Evolutionary conservation across 2,113 vertebrate species (phyloP).

Genomic region (Isurus oxyrinchus): DNA sequence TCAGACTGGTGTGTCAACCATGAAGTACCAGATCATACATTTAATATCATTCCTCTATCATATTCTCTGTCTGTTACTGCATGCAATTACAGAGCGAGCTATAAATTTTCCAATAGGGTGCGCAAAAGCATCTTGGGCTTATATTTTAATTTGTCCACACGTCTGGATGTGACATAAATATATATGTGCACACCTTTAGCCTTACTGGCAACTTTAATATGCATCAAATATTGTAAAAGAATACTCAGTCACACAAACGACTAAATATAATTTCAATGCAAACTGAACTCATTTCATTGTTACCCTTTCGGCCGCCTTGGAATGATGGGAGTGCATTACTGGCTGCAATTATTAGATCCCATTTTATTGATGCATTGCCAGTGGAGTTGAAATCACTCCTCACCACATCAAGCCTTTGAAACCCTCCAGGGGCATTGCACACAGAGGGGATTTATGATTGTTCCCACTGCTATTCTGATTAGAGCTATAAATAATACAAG

Average conservation of each 20-base stretch:
- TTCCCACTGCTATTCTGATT: slow-evolving; percentile 38
- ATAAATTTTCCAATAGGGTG: slow-evolving; percentile 24
- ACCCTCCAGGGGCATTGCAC: fast-evolving
- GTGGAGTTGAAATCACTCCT: slow-evolving; percentile 38
- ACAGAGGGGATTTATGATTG: slow-evolving; percentile 37
- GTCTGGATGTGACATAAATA: background rate
- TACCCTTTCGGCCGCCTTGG: slow-evolving; percentile 35
- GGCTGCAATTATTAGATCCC: slow-evolving; percentile 41
- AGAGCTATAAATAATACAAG: slow-evolving; percentile 44
- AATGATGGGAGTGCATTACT: slow-evolving; percentile 37
- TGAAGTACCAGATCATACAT: slow-evolving; percentile 10
- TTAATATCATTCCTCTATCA: slow-evolving; percentile 25
- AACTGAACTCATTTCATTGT: background rate
- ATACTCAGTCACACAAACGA: background rate
- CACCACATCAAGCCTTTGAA: slow-evolving; percentile 20
- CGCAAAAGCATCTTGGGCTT: background rate
- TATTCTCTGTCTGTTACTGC: background rate
- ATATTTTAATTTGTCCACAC: background rate
- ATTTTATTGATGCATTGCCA: slow-evolving; percentile 42
- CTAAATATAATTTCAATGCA: slow-evolving; percentile 17
- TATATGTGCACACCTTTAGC: background rate
- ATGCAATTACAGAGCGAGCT: slow-evolving; percentile 37
- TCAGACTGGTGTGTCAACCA: background rate
- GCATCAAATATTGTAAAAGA: background rate
- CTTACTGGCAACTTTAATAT: background rate